Evolutionary conservation across 92 coral and sea anemone genomes (phyloP), one percentile per base, ranked within the genome.

Genomic region (Montipora capitata): DNA sequence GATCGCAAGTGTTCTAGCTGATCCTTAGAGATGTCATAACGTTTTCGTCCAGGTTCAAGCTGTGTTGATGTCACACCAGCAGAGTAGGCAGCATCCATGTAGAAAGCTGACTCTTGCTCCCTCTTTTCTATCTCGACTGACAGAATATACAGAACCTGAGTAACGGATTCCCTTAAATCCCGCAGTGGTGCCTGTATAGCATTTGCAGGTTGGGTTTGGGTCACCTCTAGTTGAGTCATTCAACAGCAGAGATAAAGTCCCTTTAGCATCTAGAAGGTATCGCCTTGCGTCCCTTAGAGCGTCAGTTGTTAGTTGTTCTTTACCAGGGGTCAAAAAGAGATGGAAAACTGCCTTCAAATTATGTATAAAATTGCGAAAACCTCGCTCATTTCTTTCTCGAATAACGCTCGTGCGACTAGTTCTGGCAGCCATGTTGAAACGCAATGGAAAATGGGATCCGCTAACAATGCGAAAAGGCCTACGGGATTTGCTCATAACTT

Each of bases 1-100:
- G 90, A 82, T 14, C 92, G 82, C 85, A 92, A 82, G 57, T 88
- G 85, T 59, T 88, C 86, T 7, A 92, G 79, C 45, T 92, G 95
- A 41, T 83, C 95, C 75, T 88, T 92, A 15, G 90, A 77, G 56
- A 88, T 88, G 40, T 84, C 92, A 17, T 57, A 83, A 68, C 92
- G 77, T 73, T 48, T 76, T 68, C 76, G 89, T 20, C 92, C 95
- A 56, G 87, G 92, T 12, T 89, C 87, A 73, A 20, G 41, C 7
- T 67, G 42, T 42, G 78, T 73, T 43, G 59, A 4, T 73, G 78
- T 73, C 41, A 67, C 72, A 67, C 14, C 11, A 7, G 72, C 15
- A 9, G 78, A 73, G 78, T 73, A 73, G 41, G 78, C 78, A 8
- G 78, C 1, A 13, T 42, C 59, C 78, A 7, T 49, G n/a, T 73